Percentiles rank a stretch among this genome's conserved stretches.
Evolutionary conservation across 2,113 vertebrate genomes (phyloP).

Genomic region (Trogon surrucura): DNA sequence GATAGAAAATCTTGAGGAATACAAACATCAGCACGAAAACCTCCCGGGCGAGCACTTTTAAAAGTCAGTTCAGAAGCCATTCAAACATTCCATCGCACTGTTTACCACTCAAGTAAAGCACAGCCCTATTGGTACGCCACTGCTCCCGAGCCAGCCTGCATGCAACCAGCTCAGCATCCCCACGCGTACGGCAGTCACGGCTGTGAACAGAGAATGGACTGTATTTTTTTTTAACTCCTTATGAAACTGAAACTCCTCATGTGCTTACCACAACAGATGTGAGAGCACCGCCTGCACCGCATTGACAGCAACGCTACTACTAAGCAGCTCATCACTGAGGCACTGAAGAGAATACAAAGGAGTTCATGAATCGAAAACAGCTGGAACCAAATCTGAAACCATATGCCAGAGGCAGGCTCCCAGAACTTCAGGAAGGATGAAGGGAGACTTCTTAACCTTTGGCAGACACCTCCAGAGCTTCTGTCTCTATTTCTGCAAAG

Average conservation of each 20-base stretch:
- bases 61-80: not conserved
- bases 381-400: not conserved
- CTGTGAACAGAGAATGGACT: not conserved
- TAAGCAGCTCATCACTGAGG: not conserved
- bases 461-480: not conserved
- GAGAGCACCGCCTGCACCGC: rapidly evolving
- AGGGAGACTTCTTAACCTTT: not conserved
- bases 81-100: not conserved
- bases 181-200: rapidly evolving
- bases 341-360: not conserved
- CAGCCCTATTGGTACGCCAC: not conserved
- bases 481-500: not conserved
- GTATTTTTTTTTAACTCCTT: not conserved
- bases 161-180: rapidly evolving
- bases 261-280: not conserved
- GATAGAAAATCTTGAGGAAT: not conserved
- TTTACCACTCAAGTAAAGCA: not conserved
- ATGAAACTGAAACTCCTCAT: not conserved
- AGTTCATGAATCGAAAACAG: not conserved
- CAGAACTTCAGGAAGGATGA: not conserved
- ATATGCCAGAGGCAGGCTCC: not conserved
- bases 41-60: not conserved
- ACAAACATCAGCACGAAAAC: not conserved
- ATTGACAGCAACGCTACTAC: rapidly evolving
- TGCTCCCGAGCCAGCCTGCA: not conserved